Percentiles rank a stretch among this genome's conserved stretches.
These are phyloP conservation scores for Neosalanx taihuensis DNA, from an alignment of 2,797 vertebrate genomes.

Conservation along the genomic window DNA sequence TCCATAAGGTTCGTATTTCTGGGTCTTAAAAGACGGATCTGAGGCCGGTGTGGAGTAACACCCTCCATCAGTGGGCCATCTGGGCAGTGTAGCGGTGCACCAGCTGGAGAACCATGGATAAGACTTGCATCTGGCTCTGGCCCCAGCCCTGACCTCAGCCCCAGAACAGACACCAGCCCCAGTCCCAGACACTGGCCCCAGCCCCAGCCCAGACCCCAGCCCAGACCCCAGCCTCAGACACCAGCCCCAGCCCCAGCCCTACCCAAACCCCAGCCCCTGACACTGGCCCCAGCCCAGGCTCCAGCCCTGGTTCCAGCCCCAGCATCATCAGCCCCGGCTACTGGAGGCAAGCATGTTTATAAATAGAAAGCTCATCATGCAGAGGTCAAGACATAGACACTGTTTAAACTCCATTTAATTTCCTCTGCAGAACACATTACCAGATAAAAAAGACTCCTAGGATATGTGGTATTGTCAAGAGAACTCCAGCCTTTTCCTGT, in stretches of 20 bases:
- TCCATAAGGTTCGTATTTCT: not conserved
- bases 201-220: no score
- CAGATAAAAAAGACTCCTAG: not conserved
- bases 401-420: conserved; percentile 23
- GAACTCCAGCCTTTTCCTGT: conserved; percentile 11
- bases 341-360: conserved; percentile 5
- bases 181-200: no score
- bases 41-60: not conserved
- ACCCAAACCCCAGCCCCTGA: no score
- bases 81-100: conserved; percentile 18
- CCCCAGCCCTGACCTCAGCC: no score
- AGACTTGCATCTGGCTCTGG: no score
- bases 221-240: no score
- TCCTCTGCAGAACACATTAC: conserved; percentile 4
- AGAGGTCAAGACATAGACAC: conserved; percentile 8
- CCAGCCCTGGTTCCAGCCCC: no score
- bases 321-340: no score
- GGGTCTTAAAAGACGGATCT: not conserved
- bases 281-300: no score
- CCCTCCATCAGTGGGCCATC: conserved; percentile 9
- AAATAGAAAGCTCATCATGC: conserved; percentile 29
- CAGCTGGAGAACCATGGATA: conserved; percentile 4
- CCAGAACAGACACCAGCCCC: no score
- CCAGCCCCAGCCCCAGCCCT: no score
- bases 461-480: not conserved